A percentile compares a stretch with the other conserved stretches of the same genome.
phyloP scores from a whole-genome alignment of 2,113 vertebrate species.

The Phasianus colchicus region DNA sequence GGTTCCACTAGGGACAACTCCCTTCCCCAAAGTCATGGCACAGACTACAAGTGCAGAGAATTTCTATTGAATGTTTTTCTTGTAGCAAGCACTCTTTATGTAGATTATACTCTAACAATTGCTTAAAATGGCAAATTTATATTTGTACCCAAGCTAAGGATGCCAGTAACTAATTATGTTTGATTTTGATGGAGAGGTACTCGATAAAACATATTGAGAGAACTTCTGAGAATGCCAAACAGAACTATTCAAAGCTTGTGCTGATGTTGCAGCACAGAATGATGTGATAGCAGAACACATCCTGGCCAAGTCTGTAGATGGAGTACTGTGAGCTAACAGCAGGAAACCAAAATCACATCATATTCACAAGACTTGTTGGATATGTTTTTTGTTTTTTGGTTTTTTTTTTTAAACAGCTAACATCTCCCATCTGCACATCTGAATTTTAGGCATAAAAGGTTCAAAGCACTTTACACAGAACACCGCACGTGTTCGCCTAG shows the following conservation, averaged over 20 bases:
- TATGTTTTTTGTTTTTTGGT: background rate
- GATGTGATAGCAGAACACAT: slow-evolving; percentile 10
- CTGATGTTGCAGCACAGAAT: slow-evolving; percentile 45
- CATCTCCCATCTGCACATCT: slow-evolving; percentile 12
- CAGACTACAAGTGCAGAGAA: background rate
- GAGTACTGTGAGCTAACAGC: slow-evolving; percentile 14
- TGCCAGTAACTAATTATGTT: slow-evolving; percentile 37
- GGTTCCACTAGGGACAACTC: background rate
- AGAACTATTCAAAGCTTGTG: slow-evolving; percentile 48
- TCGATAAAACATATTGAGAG: slow-evolving; percentile 39
- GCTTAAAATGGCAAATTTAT: slow-evolving; percentile 50
- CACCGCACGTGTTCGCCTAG: background rate
- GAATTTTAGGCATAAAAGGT: background rate
- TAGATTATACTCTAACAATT: slow-evolving; percentile 3
- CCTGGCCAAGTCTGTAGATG: slow-evolving; percentile 32
- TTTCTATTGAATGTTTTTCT: background rate
- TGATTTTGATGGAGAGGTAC: slow-evolving; percentile 61
- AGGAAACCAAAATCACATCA: slow-evolving; percentile 27
- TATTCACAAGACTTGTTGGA: slow-evolving; percentile 8
- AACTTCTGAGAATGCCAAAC: slow-evolving; percentile 52
- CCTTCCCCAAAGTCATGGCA: background rate
- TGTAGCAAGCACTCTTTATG: background rate
- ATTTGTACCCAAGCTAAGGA: slow-evolving; percentile 22
- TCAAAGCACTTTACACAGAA: background rate
- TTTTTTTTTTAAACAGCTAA: background rate